Evolutionary conservation across 2,888 invertebrate species (phyloP).

Genomic region (Stomorhina lunata): DNA sequence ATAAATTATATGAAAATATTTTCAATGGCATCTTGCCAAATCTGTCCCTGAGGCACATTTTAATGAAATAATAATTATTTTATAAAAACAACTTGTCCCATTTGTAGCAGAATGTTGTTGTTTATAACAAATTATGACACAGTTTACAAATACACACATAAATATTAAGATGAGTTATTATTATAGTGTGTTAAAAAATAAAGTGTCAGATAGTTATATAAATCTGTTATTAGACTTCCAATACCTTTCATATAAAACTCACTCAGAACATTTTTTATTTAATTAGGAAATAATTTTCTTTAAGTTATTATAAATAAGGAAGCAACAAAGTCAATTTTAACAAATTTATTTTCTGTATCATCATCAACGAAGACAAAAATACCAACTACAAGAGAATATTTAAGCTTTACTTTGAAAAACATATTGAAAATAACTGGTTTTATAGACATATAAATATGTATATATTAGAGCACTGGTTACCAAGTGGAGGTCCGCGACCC

Average conservation of each 20-base stretch:
- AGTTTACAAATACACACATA: background rate
- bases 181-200: background rate
- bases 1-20: constrained; percentile 20
- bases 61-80: constrained; percentile 55
- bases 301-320: no score
- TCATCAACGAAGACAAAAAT: no score
- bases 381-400: no score
- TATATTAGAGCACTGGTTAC: no score
- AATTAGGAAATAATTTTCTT: no score
- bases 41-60: constrained; percentile 28
- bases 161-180: background rate
- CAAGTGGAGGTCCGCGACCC: no score
- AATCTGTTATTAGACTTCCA: background rate
- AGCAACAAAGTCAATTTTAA: no score
- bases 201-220: background rate
- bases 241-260: background rate
- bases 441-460: no score
- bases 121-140: constrained; percentile 12
- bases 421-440: no score
- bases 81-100: constrained; percentile 23
- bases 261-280: no score
- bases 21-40: constrained; percentile 38
- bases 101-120: background rate
- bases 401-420: no score
- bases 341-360: no score